These are phyloP conservation scores for Petrocephalus sullivani DNA, from an alignment of 2,797 vertebrate species.

Conservation along the genomic window DNA sequence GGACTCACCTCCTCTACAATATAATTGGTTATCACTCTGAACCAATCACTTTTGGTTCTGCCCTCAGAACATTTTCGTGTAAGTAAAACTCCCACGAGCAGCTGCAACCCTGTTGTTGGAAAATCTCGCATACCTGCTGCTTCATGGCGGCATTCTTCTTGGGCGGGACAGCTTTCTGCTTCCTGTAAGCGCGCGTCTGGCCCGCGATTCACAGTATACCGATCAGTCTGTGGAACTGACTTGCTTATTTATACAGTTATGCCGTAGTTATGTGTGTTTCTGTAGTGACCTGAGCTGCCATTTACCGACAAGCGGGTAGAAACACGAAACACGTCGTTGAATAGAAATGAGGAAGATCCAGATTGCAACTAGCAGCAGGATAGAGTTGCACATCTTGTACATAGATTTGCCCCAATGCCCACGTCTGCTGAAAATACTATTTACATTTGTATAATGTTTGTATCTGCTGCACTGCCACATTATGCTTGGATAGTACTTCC, in stretches of 20 bases:
- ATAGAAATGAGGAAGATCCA: background rate
- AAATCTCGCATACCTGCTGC: background rate
- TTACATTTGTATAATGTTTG: background rate
- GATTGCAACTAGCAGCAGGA: background rate
- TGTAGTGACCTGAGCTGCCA: background rate
- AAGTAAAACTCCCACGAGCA: too few species aligned
- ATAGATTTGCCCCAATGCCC: background rate
- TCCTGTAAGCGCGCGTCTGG: background rate
- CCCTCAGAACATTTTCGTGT: too few species aligned
- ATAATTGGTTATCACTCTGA: too few species aligned
- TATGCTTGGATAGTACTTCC: background rate
- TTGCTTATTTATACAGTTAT: background rate
- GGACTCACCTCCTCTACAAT: too few species aligned
- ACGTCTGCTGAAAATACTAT: background rate
- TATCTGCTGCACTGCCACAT: background rate
- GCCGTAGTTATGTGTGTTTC: background rate
- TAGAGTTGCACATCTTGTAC: background rate
- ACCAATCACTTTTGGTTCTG: too few species aligned
- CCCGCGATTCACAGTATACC: background rate
- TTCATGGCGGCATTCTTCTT: background rate
- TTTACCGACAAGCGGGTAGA: background rate
- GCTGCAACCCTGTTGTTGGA: background rate
- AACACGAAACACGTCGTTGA: background rate
- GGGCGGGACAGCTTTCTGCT: background rate
- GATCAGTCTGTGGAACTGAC: too few species aligned